phyloP scores from a whole-genome alignment of 2,888 invertebrate species.

The Drosophila neutralis region DNA sequence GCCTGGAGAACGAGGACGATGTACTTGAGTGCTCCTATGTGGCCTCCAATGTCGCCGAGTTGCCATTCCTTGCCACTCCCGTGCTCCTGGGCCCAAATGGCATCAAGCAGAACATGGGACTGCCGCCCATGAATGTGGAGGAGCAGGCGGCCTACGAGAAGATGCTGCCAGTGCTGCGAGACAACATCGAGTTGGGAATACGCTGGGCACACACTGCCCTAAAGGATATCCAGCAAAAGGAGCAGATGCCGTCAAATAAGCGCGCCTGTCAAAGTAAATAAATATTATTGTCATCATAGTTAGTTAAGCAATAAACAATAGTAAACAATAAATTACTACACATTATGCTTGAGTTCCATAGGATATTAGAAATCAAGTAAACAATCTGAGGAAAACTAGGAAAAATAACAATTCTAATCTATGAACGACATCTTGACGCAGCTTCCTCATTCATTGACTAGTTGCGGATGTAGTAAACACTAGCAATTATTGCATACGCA shows the following conservation, averaged over 20 bases:
- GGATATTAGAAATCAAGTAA: not conserved
- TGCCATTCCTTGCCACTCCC: constrained; percentile 96
- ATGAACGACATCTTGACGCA: constrained; percentile 11
- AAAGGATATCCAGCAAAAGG: not conserved
- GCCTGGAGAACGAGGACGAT: constrained; percentile 89
- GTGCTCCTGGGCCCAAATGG: constrained; percentile 90
- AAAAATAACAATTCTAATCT: constrained; percentile 4
- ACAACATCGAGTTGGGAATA: constrained; percentile 1
- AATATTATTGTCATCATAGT: not conserved
- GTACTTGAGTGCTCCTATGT: constrained; percentile 96
- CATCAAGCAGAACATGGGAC: constrained; percentile 95
- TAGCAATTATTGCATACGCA: not conserved
- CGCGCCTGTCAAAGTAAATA: not conserved
- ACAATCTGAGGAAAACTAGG: constrained; percentile 11
- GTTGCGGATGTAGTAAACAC: not conserved
- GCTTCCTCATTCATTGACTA: constrained; percentile 31
- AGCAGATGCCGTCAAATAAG: not conserved
- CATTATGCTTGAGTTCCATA: not conserved
- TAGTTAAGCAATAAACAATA: not conserved
- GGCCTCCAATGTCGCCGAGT: constrained; percentile 92
- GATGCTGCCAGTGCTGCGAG: constrained; percentile 19
- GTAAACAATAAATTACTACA: not conserved
- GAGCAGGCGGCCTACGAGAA: constrained; percentile 90
- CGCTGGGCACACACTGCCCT: not conserved
- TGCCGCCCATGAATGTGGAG: constrained; percentile 91